Conservation (phyloP, 1,140 invertebrate species). For the Matsumurasca onukii region DNA sequence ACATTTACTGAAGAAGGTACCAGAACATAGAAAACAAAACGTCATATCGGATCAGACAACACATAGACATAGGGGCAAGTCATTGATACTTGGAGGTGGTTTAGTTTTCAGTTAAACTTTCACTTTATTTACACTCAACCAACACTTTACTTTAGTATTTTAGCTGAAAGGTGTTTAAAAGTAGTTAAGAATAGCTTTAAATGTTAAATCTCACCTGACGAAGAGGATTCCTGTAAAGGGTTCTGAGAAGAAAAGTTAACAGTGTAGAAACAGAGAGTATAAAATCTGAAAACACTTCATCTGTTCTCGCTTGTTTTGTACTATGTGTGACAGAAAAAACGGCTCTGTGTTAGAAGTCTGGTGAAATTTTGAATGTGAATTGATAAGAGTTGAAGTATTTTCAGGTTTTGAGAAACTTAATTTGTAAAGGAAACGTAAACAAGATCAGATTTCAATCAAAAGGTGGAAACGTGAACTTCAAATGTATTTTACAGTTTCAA, state of each 20-base stretch:
- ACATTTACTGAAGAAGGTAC: no score
- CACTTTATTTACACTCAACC: neutral
- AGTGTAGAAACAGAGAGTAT: no score
- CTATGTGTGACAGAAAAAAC: no score
- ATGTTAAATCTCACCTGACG: constrained; percentile 11
- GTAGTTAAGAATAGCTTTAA: constrained; percentile 6
- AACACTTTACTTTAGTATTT: neutral
- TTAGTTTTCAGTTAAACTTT: constrained; percentile 24
- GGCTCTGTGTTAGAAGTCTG: no score
- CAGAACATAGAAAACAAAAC: neutral
- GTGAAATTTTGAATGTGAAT: no score
- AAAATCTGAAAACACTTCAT: constrained; percentile 11
- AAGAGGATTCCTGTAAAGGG: constrained; percentile 13
- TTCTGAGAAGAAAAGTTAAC: constrained; percentile 1
- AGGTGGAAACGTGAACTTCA: no score
- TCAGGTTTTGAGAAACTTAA: no score
- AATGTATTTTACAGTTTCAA: no score
- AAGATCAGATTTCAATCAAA: no score
- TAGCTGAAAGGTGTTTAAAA: neutral
- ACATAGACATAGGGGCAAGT: neutral
- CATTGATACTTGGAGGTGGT: constrained; percentile 54
- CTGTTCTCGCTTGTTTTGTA: no score
- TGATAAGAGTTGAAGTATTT: no score
- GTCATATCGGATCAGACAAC: neutral
- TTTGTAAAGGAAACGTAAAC: no score